Conservation (phyloP, 2,888 invertebrate genomes). For the Vesta saturnalis region DNA sequence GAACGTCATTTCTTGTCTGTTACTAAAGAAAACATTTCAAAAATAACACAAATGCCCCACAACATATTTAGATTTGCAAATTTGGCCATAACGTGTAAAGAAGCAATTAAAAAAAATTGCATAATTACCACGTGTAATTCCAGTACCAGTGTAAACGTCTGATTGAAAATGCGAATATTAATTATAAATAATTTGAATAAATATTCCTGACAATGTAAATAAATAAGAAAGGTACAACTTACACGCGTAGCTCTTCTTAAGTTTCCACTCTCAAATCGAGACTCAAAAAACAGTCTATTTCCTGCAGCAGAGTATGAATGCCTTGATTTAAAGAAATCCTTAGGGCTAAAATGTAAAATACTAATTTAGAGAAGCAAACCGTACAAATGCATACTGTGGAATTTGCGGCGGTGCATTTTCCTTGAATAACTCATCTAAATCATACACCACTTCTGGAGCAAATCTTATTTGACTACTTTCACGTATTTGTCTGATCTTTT, state of each 20-base stretch:
- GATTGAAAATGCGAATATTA: too few species aligned
- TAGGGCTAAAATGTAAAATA: neutral
- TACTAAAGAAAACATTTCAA: too few species aligned
- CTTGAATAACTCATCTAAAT: neutral
- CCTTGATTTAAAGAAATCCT: neutral
- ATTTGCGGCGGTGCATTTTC: neutral
- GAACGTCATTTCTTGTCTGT: too few species aligned
- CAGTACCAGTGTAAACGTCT: too few species aligned
- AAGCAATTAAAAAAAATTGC: too few species aligned
- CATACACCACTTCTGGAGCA: neutral
- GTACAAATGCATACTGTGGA: neutral
- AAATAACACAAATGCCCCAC: too few species aligned
- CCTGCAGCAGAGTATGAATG: neutral
- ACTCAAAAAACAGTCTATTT: conserved; percentile 73
- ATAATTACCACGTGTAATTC: too few species aligned
- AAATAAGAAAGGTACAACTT: too few species aligned
- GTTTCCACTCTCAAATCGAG: conserved; percentile 89
- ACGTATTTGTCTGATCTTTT: neutral
- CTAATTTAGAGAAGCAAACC: neutral
- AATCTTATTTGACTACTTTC: neutral
- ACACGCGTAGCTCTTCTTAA: conserved; percentile 81
- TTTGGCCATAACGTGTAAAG: too few species aligned
- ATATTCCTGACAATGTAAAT: too few species aligned
- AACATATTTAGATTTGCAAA: too few species aligned
- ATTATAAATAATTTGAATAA: too few species aligned